A percentile compares a stretch with the other conserved stretches of the same genome.
Evolutionary conservation across 2,888 invertebrate species (phyloP).

Genomic region (Rhagophthalmus giganteus): DNA sequence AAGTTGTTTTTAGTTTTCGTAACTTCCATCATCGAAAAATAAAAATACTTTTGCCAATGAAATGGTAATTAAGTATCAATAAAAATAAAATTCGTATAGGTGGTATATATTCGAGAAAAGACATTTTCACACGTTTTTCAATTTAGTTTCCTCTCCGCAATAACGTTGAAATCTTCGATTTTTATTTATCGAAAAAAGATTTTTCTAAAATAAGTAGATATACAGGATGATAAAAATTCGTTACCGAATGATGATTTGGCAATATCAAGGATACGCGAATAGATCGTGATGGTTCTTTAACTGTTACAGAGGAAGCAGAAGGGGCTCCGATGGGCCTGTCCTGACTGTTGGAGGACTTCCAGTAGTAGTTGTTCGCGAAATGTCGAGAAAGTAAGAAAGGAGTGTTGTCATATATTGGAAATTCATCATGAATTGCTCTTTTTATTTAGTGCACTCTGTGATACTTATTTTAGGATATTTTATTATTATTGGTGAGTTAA

Average conservation of each 20-base stretch:
- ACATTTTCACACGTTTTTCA: too few species aligned
- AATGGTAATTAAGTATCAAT: too few species aligned
- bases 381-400: slow-evolving; percentile 39
- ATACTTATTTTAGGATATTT: slow-evolving; percentile 50
- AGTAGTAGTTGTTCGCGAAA: slow-evolving; percentile 41
- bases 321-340: slow-evolving; percentile 30
- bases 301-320: slow-evolving; percentile 22
- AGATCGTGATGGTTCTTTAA: slow-evolving; percentile 4
- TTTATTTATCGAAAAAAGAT: not conserved
- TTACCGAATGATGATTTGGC: not conserved
- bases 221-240: not conserved
- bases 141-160: too few species aligned
- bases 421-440: slow-evolving; percentile 35
- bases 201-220: not conserved
- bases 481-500: slow-evolving; percentile 47
- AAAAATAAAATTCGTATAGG: too few species aligned
- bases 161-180: too few species aligned
- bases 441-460: slow-evolving; percentile 46
- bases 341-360: slow-evolving; percentile 22
- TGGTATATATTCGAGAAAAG: too few species aligned
- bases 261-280: slow-evolving; percentile 1
- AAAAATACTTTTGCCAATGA: too few species aligned
- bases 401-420: slow-evolving; percentile 24
- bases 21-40: too few species aligned
- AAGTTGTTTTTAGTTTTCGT: too few species aligned